These are phyloP conservation scores for Apotomis turbidana DNA, from an alignment of 2,888 invertebrate genomes.

Conservation along the genomic window DNA sequence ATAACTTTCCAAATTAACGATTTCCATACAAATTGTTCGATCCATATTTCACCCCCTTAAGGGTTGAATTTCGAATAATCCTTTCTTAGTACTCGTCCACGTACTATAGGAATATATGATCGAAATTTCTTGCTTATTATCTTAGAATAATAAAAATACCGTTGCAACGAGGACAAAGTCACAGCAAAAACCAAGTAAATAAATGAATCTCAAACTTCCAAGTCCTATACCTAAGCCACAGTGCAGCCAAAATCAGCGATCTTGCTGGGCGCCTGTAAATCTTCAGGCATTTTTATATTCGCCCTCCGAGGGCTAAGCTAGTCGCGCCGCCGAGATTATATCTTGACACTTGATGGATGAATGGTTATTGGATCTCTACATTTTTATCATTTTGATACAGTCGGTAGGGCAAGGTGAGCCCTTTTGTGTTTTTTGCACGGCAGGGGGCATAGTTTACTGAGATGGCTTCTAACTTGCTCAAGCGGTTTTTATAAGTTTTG, in stretches of 20 bases:
- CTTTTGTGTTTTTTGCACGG: slow-evolving; percentile 49
- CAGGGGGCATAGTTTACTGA: slow-evolving; percentile 61
- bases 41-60: too few relatives aligned
- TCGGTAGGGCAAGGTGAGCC: slow-evolving; percentile 71
- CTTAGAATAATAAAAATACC: too few relatives aligned
- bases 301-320: slow-evolving; percentile 78
- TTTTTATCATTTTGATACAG: slow-evolving; percentile 85
- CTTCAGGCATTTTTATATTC: slow-evolving; percentile 82
- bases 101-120: too few relatives aligned
- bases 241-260: slow-evolving; percentile 75
- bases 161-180: too few relatives aligned
- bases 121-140: too few relatives aligned
- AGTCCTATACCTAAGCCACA: slow-evolving; percentile 53
- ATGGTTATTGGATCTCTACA: slow-evolving; percentile 90
- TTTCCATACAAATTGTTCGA: too few relatives aligned
- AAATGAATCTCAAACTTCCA: slow-evolving; percentile 23
- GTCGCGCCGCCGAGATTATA: slow-evolving; percentile 85
- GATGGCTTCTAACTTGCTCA: slow-evolving; percentile 29
- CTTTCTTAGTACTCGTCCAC: too few relatives aligned
- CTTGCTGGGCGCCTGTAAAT: slow-evolving; percentile 79
- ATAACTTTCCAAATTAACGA: too few relatives aligned
- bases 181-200: neutral
- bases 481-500: slow-evolving; percentile 21
- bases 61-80: too few relatives aligned
- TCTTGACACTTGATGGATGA: slow-evolving; percentile 91